Conservation (phyloP, 2,113 vertebrate species). For the Drymodes brunneopygia region DNA sequence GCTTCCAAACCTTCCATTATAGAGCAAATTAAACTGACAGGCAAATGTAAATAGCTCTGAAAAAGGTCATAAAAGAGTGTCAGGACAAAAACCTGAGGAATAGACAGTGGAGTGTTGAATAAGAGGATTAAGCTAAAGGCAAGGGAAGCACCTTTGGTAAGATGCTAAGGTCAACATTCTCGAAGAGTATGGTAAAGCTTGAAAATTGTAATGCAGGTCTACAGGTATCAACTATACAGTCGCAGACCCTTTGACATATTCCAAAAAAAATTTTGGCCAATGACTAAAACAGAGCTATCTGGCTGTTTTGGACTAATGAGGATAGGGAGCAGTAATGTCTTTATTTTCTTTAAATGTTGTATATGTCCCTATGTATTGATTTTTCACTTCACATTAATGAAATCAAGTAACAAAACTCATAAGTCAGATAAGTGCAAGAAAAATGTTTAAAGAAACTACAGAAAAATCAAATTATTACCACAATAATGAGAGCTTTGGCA, state of each 20-base stretch:
- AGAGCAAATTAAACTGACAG: background rate
- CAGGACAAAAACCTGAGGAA: background rate
- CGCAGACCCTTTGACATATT: background rate
- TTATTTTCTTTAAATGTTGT: background rate
- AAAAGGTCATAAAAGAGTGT: background rate
- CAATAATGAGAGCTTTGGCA: background rate
- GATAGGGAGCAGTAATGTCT: background rate
- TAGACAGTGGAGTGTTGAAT: background rate
- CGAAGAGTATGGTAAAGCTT: background rate
- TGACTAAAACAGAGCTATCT: background rate
- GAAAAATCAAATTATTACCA: background rate
- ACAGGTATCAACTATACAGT: background rate
- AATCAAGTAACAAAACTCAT: background rate
- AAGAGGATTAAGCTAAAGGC: background rate
- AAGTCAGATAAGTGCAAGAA: background rate
- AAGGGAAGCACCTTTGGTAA: background rate
- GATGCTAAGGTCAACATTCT: too few relatives aligned
- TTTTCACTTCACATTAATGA: background rate
- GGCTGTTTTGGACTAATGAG: background rate
- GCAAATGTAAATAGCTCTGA: background rate
- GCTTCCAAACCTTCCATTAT: background rate
- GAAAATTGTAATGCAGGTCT: background rate
- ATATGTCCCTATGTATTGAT: rapidly evolving
- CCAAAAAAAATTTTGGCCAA: background rate
- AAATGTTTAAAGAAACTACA: background rate